A percentile compares a stretch with the other conserved stretches of the same genome.
These are phyloP conservation scores for Onthophagus sagittarius DNA, from an alignment of 2,888 invertebrate species.

Conservation along the genomic window DNA sequence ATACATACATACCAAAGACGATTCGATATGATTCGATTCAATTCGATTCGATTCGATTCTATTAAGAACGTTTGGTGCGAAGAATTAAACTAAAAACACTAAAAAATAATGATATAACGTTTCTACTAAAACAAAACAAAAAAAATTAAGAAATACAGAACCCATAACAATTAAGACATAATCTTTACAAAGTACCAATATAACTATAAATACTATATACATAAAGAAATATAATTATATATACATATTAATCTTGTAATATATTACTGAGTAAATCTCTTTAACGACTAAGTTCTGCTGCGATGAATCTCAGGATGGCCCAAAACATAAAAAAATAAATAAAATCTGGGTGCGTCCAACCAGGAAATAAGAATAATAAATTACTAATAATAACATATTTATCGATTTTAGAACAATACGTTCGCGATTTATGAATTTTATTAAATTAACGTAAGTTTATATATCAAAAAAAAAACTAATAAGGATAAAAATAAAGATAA, in stretches of 20 bases:
- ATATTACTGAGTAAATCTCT: slow-evolving; percentile 2
- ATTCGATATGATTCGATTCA: slow-evolving; percentile 24
- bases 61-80: not conserved
- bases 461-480: slow-evolving; percentile 13
- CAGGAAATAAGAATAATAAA: slow-evolving; percentile 6
- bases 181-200: slow-evolving; percentile 65
- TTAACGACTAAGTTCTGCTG: not conserved
- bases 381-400: slow-evolving; percentile 29
- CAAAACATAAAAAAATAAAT: not conserved
- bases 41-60: not conserved
- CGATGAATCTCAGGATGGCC: not conserved
- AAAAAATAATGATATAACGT: slow-evolving; percentile 40
- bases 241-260: slow-evolving; percentile 17
- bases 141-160: not conserved
- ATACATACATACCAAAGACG: slow-evolving; percentile 40
- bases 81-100: not conserved
- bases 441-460: slow-evolving; percentile 37
- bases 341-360: not conserved
- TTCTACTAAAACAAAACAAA: slow-evolving; percentile 37
- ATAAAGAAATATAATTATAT: slow-evolving; percentile 49
- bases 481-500: slow-evolving; percentile 25
- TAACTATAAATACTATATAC: slow-evolving; percentile 44
- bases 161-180: slow-evolving; percentile 45
- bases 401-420: slow-evolving; percentile 49
- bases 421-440: slow-evolving; percentile 48